These are phyloP conservation scores for Rhingia campestris DNA, from an alignment of 2,888 invertebrate species.

Conservation along the genomic window DNA sequence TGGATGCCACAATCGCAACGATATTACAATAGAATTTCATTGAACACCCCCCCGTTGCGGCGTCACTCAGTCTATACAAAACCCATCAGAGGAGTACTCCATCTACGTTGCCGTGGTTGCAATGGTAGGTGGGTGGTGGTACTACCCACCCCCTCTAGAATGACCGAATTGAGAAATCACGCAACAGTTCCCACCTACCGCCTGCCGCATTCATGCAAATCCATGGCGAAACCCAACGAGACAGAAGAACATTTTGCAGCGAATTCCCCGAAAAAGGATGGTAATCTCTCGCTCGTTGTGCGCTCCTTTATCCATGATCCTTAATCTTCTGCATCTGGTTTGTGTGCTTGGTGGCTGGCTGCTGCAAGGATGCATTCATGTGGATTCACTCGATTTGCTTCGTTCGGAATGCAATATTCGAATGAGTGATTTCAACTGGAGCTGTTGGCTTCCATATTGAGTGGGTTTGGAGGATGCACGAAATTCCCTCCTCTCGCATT, in stretches of 20 bases:
- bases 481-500: neutral
- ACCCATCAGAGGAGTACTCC: constrained; percentile 2
- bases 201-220: constrained; percentile 55
- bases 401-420: constrained; percentile 66
- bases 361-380: constrained; percentile 64
- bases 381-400: constrained; percentile 71
- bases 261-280: constrained; percentile 43
- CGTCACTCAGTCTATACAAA: constrained; percentile 30
- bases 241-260: constrained; percentile 34
- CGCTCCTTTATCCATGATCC: constrained; percentile 20
- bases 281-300: constrained; percentile 37
- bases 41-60: constrained; percentile 22
- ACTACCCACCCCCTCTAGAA: constrained; percentile 8
- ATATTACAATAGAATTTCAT: constrained; percentile 54
- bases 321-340: constrained; percentile 47
- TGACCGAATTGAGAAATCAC: constrained; percentile 70
- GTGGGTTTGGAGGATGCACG: neutral
- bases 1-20: constrained; percentile 50
- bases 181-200: constrained; percentile 44
- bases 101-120: constrained; percentile 2
- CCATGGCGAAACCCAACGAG: constrained; percentile 40
- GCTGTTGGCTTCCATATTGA: neutral
- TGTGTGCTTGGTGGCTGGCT: constrained; percentile 27
- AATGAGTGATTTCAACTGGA: constrained; percentile 60
- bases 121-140: neutral